Evolutionary conservation across 2,113 vertebrate species (phyloP).

Genomic region (Ictalurus punctatus): DNA sequence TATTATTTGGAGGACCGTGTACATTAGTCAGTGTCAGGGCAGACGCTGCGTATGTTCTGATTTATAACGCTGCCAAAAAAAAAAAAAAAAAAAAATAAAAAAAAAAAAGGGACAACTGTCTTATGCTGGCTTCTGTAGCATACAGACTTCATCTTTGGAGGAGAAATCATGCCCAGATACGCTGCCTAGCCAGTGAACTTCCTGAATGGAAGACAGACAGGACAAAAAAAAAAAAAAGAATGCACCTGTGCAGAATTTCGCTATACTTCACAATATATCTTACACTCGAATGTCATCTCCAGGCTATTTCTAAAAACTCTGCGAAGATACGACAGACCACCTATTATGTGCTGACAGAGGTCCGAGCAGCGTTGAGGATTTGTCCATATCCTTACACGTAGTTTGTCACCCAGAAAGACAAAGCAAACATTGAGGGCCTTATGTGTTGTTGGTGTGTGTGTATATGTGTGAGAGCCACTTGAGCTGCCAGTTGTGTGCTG

Average conservation of each 20-base stretch:
- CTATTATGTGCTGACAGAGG: not conserved
- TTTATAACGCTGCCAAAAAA: not conserved
- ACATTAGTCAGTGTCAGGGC: no score
- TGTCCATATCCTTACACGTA: constrained; percentile 2
- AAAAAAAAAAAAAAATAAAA: no score
- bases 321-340: not conserved
- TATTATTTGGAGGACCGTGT: no score
- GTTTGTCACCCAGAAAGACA: constrained; percentile 26
- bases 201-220: not conserved
- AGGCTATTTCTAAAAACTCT: not conserved
- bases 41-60: not conserved
- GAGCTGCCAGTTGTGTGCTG: constrained; percentile 94
- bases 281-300: not conserved
- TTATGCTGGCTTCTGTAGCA: not conserved
- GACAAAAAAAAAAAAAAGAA: not conserved
- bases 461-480: constrained; percentile 75
- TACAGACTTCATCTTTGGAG: not conserved
- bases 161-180: not conserved
- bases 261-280: not conserved
- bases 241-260: not conserved
- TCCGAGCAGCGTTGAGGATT: not conserved
- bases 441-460: constrained; percentile 23
- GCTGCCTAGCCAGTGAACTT: not conserved
- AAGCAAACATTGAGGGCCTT: constrained; percentile 29
- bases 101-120: not conserved